Base-by-base conservation (phyloP, 2,888 invertebrate genomes). In the Nesidiocoris tenuis region DNA sequence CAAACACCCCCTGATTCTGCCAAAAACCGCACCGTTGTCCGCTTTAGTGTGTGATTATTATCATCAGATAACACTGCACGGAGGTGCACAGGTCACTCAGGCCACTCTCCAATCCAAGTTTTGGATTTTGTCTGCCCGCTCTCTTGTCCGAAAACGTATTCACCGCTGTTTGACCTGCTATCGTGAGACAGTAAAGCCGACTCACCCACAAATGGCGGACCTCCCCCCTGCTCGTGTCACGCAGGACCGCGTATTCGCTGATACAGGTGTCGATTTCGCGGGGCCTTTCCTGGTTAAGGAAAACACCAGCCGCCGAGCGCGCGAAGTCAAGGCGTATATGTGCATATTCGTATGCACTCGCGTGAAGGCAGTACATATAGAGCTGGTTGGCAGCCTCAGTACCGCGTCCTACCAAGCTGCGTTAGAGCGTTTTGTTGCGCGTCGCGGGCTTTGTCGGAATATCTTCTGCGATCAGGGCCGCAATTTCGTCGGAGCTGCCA, bases 381-480 rank as follows among this genome's bases (percentile, higher is more conserved):
- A n/a, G n/a, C n/a, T n/a, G n/a, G n/a, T n/a, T n/a, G n/a, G n/a
- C n/a, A 17, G 25, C 17, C 25, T 64, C 3, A 21, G 23, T 1
- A 24, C 64, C 1, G 64, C 23, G 1, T 3, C 16, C 16, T 64
- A 24, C 64, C 23, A 64, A 22, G 64, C 23, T 22, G 64, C 64
- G 17, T 16, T 64, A n/a, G n/a, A n/a, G 9, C 17, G 61, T 16
- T 61, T 61, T 17, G 17, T 61, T 7, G 61, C 61, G 12, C 9
- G 61, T 16, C 7, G 18, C 7, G 61, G 61, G 9, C 17, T 61
- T 9, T 61, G 61, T 61, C 12, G 7, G 7, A 9, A 18, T 7
- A 61, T 61, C 17, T 61, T 61, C 18, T 61, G 61, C 17, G 61
- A 61, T n/a, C n/a, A n/a, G n/a, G n/a, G n/a, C n/a, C n/a, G n/a